These are phyloP conservation scores for Patiria pectinifera DNA, from an alignment of 53 echinoderm and acorn worm species.

Conservation along the genomic window DNA sequence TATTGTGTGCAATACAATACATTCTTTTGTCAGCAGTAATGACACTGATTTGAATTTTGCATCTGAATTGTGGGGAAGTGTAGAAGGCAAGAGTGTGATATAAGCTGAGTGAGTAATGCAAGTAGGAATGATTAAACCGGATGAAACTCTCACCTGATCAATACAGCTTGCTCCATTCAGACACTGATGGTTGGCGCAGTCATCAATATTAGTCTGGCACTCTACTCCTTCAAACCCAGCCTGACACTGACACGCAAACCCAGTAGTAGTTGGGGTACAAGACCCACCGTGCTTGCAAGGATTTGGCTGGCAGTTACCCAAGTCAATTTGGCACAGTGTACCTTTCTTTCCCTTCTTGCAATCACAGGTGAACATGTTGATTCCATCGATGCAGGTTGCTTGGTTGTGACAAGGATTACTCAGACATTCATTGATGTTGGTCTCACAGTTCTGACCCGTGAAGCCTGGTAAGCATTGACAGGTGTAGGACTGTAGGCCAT, in stretches of 20 bases:
- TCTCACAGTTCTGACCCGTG: constrained; percentile 45
- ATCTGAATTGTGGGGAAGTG: too few species aligned
- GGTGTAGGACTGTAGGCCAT: constrained; percentile 19
- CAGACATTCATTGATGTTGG: constrained; percentile 66
- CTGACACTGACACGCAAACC: constrained; percentile 56
- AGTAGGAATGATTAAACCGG: background rate
- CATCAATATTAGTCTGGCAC: constrained; percentile 73
- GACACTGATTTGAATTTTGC: background rate
- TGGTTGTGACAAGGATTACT: constrained; percentile 60
- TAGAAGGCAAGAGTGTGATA: too few species aligned
- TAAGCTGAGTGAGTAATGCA: too few species aligned
- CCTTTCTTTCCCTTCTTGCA: constrained; percentile 51
- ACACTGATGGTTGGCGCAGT: constrained; percentile 69
- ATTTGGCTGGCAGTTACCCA: constrained; percentile 40
- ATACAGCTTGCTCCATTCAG: constrained; percentile 78
- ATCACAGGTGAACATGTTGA: constrained; percentile 44
- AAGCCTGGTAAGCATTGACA: constrained; percentile 61
- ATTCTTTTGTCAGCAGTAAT: background rate
- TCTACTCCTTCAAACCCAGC: constrained; percentile 64
- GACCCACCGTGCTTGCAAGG: constrained; percentile 61
- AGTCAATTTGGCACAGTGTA: constrained; percentile 39
- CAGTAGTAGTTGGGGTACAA: background rate
- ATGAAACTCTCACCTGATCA: constrained; percentile 48
- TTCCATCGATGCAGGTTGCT: constrained; percentile 49
- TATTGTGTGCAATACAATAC: background rate